Evolutionary conservation across 1,140 invertebrate species (phyloP), one percentile per base, ranked within the genome.

Genomic region (Neodiprion virginianus): DNA sequence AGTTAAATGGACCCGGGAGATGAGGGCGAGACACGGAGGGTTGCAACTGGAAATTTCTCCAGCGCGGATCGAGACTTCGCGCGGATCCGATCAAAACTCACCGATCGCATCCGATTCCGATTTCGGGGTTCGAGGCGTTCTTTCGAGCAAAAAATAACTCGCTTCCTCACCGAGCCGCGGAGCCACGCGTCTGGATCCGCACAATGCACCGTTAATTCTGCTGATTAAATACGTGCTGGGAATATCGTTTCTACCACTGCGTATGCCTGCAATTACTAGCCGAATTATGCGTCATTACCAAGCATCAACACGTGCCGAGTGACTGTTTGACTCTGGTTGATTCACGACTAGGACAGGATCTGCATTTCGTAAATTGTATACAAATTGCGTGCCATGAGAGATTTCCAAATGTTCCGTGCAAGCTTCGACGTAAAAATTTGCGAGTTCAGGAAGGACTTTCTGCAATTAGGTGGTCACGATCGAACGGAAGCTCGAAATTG

Each of bases 1-100:
- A 69, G 67, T 69, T 69, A 69, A 69, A 69, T 69, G 67, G 67
- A 69, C 67, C 67, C 67, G 11, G 17, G 40, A 47, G 67, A 69
- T 69, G 67, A 23, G 21, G 67, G 67, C 67, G 17, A 47, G 67
- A 69, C 40, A 69, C 7, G 23, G 67, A 23, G 67, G 67, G 53
- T 61, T 40, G 28, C 53, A 17, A 61, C n/a, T 12, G 53, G 53
- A 8, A 61, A 8, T 61, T 61, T 61, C 53, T 61, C 53, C 8
- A 61, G 53, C 53, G 53, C n/a, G 53, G n/a, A 61, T 61, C n/a
- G 11, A 17, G n/a, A 8, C 53, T 3, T 12, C n/a, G 53, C 53
- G 11, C 28, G 11, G 53, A 61, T 61, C 53, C 53, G 53, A 17
- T 14, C n/a, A 12, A 61, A 8, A 61, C 53, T 61, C 0, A 61